Evolutionary conservation across 2,888 invertebrate genomes (phyloP).

Genomic region (Sesia bembeciformis): DNA sequence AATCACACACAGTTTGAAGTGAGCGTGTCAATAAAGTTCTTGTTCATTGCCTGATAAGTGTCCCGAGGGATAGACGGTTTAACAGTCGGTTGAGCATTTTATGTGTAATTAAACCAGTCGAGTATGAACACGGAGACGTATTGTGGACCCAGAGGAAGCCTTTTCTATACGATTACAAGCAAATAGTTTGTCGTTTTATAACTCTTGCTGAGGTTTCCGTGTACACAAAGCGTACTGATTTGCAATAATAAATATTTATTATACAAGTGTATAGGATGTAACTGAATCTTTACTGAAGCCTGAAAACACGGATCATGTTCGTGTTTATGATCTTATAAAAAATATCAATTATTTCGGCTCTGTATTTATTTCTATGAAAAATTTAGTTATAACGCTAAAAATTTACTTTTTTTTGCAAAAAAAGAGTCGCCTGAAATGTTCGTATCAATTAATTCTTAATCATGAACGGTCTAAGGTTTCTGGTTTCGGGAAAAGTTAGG

Average conservation of each 20-base stretch:
- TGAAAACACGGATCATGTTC: too few relatives aligned
- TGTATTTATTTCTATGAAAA: too few relatives aligned
- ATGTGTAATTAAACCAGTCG: slow-evolving; percentile 54
- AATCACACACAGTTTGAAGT: slow-evolving; percentile 16
- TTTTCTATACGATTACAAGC: background rate
- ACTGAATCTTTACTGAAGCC: background rate
- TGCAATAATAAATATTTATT: background rate
- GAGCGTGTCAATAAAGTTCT: slow-evolving; percentile 51
- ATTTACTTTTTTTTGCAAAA: too few relatives aligned
- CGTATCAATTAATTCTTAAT: too few relatives aligned
- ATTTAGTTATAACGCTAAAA: too few relatives aligned
- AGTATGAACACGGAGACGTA: slow-evolving; percentile 8
- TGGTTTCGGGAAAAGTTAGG: too few relatives aligned
- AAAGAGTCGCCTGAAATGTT: too few relatives aligned
- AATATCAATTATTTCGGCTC: too few relatives aligned
- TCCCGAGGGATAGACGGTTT: slow-evolving; percentile 28
- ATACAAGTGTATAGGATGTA: background rate
- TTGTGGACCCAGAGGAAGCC: background rate
- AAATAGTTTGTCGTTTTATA: background rate
- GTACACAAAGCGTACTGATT: background rate
- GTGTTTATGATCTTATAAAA: too few relatives aligned
- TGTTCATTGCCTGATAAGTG: slow-evolving; percentile 50
- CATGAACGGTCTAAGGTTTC: too few relatives aligned
- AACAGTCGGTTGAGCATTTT: slow-evolving; percentile 52
- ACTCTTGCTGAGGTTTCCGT: background rate